A percentile compares a stretch with the other conserved stretches of the same genome.
These are phyloP conservation scores for Azorinus chamasolen DNA, from an alignment of 2,888 invertebrate species.

Conservation along the genomic window DNA sequence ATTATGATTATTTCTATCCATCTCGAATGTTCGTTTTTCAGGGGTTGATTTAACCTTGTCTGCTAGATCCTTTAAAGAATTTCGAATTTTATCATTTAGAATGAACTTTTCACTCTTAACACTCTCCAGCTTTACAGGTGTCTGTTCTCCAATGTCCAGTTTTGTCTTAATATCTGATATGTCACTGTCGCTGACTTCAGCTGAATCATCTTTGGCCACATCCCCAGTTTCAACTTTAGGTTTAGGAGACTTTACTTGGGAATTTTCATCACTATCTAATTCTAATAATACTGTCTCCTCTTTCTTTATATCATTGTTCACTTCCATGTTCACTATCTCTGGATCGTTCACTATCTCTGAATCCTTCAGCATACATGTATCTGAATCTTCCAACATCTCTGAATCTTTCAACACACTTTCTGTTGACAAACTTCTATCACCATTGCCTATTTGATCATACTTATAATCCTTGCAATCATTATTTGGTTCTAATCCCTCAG, in stretches of 20 bases:
- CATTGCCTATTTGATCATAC: too few species aligned
- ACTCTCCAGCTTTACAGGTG: too few species aligned
- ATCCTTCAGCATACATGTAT: too few species aligned
- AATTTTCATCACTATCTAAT: background rate
- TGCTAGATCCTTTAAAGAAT: slow-evolving; percentile 67
- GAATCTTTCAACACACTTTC: too few species aligned
- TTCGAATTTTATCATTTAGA: slow-evolving; percentile 66
- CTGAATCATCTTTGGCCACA: background rate
- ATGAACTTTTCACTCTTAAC: slow-evolving; percentile 14
- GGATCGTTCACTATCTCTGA: too few species aligned
- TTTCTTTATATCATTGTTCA: background rate
- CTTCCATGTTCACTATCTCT: background rate
- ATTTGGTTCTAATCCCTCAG: too few species aligned
- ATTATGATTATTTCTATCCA: background rate
- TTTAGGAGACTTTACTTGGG: background rate
- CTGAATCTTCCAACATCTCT: too few species aligned
- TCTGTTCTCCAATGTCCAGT: too few species aligned
- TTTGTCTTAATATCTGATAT: background rate
- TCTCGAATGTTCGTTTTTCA: slow-evolving; percentile 8
- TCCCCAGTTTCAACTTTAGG: background rate
- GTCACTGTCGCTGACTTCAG: background rate
- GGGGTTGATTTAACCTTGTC: slow-evolving; percentile 50
- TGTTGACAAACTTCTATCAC: too few species aligned
- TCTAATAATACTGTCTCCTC: background rate
- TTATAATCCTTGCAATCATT: too few species aligned